These are phyloP conservation scores for Calidris pugnax DNA, from an alignment of 2,113 vertebrate species.

Conservation along the genomic window DNA sequence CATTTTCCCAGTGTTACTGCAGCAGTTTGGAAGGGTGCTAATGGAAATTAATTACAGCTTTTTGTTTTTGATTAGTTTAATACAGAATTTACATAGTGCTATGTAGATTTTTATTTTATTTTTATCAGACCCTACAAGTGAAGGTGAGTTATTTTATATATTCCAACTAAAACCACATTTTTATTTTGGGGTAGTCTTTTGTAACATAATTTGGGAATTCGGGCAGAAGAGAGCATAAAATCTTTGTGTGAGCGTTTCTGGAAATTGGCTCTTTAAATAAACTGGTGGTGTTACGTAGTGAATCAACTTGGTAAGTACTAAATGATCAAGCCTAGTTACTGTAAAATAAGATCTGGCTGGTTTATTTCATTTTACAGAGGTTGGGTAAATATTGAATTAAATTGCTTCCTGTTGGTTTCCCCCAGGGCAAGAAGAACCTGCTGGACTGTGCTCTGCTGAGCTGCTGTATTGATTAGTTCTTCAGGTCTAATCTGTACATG, in stretches of 20 bases:
- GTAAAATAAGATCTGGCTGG: conserved; percentile 28
- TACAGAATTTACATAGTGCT: not conserved
- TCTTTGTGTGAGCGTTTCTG: not conserved
- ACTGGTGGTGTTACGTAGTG: conserved; percentile 1
- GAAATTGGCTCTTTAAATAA: conserved; percentile 50
- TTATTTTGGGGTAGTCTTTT: not conserved
- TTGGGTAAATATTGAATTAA: conserved; percentile 62
- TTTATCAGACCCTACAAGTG: not conserved
- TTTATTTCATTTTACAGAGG: conserved; percentile 56
- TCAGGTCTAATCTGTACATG: conserved; percentile 22
- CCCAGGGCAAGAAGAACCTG: conserved; percentile 9
- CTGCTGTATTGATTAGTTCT: conserved; percentile 24
- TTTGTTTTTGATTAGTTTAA: not conserved
- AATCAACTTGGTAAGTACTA: conserved; percentile 29
- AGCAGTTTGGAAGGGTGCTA: not conserved
- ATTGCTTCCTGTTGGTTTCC: conserved; percentile 55
- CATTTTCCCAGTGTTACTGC: not conserved
- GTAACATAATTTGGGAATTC: conserved; percentile 1
- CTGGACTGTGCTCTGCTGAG: not conserved
- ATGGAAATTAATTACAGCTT: not conserved
- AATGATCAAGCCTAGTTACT: conserved; percentile 36
- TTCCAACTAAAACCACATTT: conserved; percentile 29
- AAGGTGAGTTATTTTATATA: not conserved
- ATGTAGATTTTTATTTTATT: not conserved
- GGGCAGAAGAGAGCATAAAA: not conserved